Evolutionary conservation across 2,113 vertebrate genomes (phyloP), one percentile per base, ranked within the genome.

Genomic region (Paedocypris sp.): DNA sequence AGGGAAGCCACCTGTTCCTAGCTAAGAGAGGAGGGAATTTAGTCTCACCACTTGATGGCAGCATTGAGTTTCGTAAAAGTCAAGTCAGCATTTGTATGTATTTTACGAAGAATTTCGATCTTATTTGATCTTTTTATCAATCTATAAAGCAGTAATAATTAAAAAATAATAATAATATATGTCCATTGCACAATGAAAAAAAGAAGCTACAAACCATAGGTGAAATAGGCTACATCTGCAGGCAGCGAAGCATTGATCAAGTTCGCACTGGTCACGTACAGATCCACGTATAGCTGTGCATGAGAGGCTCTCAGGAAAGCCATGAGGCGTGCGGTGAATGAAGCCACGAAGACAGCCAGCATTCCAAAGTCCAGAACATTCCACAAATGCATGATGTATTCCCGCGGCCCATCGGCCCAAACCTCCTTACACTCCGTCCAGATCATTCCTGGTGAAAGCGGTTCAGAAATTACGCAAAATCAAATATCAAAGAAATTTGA

Each of bases 391-490:
- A 88, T 64, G 54, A 88, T 59, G 0, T 91, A 91, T 49, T 91
- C 90, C 0, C 88, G 82, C 0, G 88, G 88, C 0, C 90, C 90
- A 33, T 90, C 90, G 20, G 83, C 87, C 90, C 90, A 91, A 60
- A 91, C 87, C 69, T 91, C 88, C 76, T 91, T 91, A 77, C 90
- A 91, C 71, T 91, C 90, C 0, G 89, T 89, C 90, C 90, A 91
- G 31, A 91, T 90, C 90, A 91, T 91, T 32, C 90, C 90, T 91
- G 69, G 61, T 42, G 15, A 61, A 4, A 20, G 23, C n/a, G n/a
- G n/a, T n/a, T n/a, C n/a, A n/a, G n/a, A n/a, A n/a, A n/a, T n/a
- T n/a, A n/a, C n/a, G n/a, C n/a, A n/a, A n/a, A n/a, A n/a, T n/a
- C n/a, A n/a, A n/a, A n/a, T 58, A 50, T 19, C n/a, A 32, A 29